These are phyloP conservation scores for Sebastes diaconus DNA, from an alignment of 2,797 vertebrate genomes.

Conservation along the genomic window DNA sequence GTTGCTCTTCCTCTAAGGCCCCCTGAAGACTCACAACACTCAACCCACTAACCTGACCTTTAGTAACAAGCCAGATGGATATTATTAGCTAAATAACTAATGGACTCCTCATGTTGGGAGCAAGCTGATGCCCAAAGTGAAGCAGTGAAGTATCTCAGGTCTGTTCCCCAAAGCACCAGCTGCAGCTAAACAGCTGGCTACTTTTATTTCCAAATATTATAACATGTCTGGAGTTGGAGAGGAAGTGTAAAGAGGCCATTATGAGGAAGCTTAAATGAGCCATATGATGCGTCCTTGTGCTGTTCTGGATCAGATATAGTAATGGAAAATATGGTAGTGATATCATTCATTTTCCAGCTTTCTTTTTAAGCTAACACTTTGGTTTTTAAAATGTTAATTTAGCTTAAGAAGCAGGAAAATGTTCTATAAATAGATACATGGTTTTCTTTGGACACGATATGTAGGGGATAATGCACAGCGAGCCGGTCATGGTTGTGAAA, in stretches of 20 bases:
- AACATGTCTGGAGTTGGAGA: not conserved
- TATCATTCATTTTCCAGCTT: not conserved
- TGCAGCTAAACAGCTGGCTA: not conserved
- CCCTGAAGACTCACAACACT: conserved; percentile 8
- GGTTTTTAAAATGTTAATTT: not conserved
- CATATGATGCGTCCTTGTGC: not conserved
- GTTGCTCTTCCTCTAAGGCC: not conserved
- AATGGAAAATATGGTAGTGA: not conserved
- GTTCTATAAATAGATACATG: too few relatives aligned
- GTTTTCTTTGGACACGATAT: too few relatives aligned
- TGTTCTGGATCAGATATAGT: not conserved
- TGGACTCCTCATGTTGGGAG: conserved; percentile 63
- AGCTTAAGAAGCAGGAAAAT: not conserved
- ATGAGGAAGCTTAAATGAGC: not conserved
- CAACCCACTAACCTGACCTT: conserved; percentile 30
- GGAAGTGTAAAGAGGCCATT: not conserved
- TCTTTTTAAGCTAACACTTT: not conserved
- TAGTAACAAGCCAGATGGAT: conserved; percentile 36
- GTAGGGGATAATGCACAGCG: too few relatives aligned
- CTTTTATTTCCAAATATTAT: conserved; percentile 4
- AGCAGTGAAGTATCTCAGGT: not conserved
- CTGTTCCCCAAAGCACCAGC: not conserved
- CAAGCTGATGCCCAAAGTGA: not conserved
- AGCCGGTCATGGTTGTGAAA: too few relatives aligned
- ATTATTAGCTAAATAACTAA: conserved; percentile 47